These are phyloP conservation scores for Morpho helenor DNA, from an alignment of 2,888 invertebrate genomes.

Conservation along the genomic window DNA sequence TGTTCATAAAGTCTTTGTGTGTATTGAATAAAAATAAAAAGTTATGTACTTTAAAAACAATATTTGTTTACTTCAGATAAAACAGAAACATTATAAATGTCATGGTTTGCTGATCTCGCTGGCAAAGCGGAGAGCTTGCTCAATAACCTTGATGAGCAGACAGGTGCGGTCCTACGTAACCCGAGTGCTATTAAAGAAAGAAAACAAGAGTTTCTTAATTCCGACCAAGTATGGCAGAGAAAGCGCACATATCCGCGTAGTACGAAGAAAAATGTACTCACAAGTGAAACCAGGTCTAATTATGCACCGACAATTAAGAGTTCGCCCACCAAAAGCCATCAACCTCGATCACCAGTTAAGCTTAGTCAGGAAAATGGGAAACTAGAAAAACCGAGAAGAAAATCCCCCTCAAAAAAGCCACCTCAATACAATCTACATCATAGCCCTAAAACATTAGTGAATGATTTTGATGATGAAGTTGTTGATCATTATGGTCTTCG, in stretches of 20 bases:
- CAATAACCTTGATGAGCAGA: conserved; percentile 86
- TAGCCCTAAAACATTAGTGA: conserved; percentile 47
- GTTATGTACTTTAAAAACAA: neutral
- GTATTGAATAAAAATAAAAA: neutral
- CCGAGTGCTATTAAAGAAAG: conserved; percentile 44
- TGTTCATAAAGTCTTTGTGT: neutral
- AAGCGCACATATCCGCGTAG: conserved; percentile 36
- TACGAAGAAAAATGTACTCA: conserved; percentile 37
- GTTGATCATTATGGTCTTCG: conserved; percentile 40
- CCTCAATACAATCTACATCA: conserved; percentile 43
- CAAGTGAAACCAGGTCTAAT: conserved; percentile 40
- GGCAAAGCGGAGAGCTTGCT: conserved; percentile 87
- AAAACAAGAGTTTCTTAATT: conserved; percentile 38
- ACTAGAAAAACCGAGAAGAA: conserved; percentile 24
- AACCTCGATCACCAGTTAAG: conserved; percentile 32
- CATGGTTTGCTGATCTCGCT: conserved; percentile 86
- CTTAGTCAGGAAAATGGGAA: conserved; percentile 32
- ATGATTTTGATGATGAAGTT: conserved; percentile 38
- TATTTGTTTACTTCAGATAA: conserved; percentile 32
- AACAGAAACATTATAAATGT: conserved; percentile 68
- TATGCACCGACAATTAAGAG: conserved; percentile 35
- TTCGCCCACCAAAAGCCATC: conserved; percentile 34
- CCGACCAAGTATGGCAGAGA: conserved; percentile 41
- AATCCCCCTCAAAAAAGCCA: conserved; percentile 35
- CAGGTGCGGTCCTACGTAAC: conserved; percentile 81